A percentile compares a stretch with the other conserved stretches of the same genome.
Evolutionary conservation across 1,140 invertebrate genomes (phyloP).

Genomic region (Heliconius hewitsoni): DNA sequence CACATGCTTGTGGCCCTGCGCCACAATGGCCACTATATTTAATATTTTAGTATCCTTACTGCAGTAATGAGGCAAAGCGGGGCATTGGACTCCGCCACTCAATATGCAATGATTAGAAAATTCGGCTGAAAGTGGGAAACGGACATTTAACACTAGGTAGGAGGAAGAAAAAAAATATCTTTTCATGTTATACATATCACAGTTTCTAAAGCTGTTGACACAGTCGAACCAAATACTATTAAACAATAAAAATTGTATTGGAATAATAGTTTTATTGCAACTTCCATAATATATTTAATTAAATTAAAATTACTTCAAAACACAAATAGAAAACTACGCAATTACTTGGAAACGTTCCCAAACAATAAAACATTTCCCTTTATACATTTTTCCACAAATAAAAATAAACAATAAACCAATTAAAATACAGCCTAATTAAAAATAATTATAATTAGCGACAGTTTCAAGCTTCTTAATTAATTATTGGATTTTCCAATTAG

Average conservation of each 20-base stretch:
- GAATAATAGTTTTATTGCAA: neutral
- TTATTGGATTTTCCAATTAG: constrained; percentile 78
- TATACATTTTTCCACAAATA: constrained; percentile 19
- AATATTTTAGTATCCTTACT: too few relatives aligned
- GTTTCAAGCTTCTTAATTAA: constrained; percentile 55
- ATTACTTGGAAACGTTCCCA: neutral
- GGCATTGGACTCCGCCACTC: too few relatives aligned
- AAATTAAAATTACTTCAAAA: neutral
- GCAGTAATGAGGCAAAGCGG: too few relatives aligned
- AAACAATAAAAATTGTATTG: neutral
- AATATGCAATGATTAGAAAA: too few relatives aligned
- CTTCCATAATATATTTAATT: neutral
- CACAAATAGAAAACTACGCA: constrained; percentile 3
- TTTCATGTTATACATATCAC: neutral
- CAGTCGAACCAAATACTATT: too few relatives aligned
- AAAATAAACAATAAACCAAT: constrained; percentile 36
- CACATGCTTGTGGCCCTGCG: too few relatives aligned
- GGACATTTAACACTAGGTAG: too few relatives aligned
- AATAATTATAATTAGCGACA: constrained; percentile 39
- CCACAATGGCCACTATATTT: too few relatives aligned
- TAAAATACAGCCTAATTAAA: constrained; percentile 37
- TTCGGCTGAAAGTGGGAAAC: too few relatives aligned
- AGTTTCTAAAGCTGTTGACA: too few relatives aligned
- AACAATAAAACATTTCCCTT: constrained; percentile 1
- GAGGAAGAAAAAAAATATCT: neutral